Percentiles rank a stretch among this genome's conserved stretches.
phyloP scores from a whole-genome alignment of 2,888 invertebrate genomes.

The Lucinisca nassula region DNA sequence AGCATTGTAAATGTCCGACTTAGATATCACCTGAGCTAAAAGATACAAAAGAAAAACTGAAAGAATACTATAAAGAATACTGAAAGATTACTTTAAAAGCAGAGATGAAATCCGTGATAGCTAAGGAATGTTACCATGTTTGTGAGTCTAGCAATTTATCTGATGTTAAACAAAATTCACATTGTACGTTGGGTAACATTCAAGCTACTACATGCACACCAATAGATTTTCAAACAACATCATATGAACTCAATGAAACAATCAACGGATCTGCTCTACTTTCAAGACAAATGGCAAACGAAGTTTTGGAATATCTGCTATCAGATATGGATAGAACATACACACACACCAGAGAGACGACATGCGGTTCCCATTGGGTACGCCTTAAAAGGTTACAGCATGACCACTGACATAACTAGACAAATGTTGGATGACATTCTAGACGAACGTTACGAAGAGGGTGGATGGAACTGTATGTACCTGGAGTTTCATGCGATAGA shows the following conservation, averaged over 20 bases:
- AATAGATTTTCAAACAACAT: too few relatives aligned
- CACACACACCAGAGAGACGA: neutral
- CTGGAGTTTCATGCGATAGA: slow-evolving; percentile 53
- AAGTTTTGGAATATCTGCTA: slow-evolving; percentile 50
- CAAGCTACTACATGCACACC: neutral
- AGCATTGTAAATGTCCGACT: neutral
- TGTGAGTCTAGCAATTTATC: too few relatives aligned
- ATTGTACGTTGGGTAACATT: too few relatives aligned
- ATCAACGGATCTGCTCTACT: too few relatives aligned
- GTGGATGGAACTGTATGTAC: slow-evolving; percentile 52
- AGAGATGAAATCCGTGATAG: neutral
- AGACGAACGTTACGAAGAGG: slow-evolving; percentile 9
- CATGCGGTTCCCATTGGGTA: slow-evolving; percentile 49
- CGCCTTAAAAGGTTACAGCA: slow-evolving; percentile 62
- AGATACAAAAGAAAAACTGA: neutral
- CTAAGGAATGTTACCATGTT: neutral
- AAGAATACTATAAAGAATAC: neutral
- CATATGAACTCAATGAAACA: too few relatives aligned
- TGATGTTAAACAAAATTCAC: too few relatives aligned
- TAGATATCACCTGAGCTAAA: neutral
- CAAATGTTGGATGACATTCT: slow-evolving; percentile 39
- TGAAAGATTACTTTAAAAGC: neutral
- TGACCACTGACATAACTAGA: neutral
- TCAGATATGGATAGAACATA: slow-evolving; percentile 49
- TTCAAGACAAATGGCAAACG: slow-evolving; percentile 33